A percentile compares a stretch with the other conserved stretches of the same genome.
Conservation (phyloP, 1,140 invertebrate species). For the Tetranychus cinnabarinus region DNA sequence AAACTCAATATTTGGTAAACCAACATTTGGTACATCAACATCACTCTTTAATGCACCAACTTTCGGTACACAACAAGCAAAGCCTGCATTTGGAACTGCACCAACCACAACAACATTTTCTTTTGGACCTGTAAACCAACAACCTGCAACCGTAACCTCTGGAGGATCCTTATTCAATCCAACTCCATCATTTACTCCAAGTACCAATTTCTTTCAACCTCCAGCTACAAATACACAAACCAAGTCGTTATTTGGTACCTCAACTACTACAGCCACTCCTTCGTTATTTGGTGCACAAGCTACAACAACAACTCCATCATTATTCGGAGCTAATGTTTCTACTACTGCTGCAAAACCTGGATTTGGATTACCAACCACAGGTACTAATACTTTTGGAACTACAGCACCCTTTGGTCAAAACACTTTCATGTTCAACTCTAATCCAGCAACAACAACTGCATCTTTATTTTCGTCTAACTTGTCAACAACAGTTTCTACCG, state of each 20-base stretch:
- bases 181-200: slow-evolving; percentile 47
- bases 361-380: too few species aligned
- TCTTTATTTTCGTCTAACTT: background rate
- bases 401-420: background rate
- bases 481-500: background rate
- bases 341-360: background rate
- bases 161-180: slow-evolving; percentile 64
- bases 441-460: background rate
- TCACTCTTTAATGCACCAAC: background rate
- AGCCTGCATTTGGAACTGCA: slow-evolving; percentile 28
- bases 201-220: background rate
- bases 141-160: slow-evolving; percentile 53
- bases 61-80: slow-evolving; percentile 18
- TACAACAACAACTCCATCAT: background rate
- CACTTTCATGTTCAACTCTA: background rate
- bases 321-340: background rate
- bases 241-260: background rate
- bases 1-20: background rate
- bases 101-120: slow-evolving; percentile 62
- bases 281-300: background rate
- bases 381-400: background rate
- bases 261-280: background rate
- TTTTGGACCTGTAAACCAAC: slow-evolving; percentile 56
- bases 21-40: background rate
- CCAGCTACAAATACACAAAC: background rate